Evolutionary conservation across 2,888 invertebrate genomes (phyloP).

Genomic region (Phoronis australis): DNA sequence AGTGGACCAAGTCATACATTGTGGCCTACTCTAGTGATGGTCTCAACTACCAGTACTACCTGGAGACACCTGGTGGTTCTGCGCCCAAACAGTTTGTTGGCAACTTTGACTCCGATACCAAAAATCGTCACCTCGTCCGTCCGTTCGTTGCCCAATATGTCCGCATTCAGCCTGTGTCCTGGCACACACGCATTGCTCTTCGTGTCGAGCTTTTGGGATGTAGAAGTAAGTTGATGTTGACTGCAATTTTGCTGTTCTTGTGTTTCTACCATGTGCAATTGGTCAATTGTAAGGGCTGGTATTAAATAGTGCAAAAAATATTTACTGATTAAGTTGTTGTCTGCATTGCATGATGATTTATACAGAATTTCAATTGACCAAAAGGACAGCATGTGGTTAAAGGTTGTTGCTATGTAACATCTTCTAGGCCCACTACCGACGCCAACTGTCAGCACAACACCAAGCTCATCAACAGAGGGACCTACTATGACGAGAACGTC

Average conservation of each 20-base stretch:
- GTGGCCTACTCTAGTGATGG: neutral
- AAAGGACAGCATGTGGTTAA: too few species aligned
- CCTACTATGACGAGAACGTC: too few species aligned
- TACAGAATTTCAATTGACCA: too few species aligned
- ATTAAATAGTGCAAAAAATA: too few species aligned
- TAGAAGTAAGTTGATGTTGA: conserved; percentile 1
- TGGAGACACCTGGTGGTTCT: conserved; percentile 1
- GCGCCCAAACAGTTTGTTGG: conserved; percentile 12
- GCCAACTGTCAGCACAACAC: neutral
- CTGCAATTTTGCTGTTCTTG: too few species aligned
- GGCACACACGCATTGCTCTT: conserved; percentile 7
- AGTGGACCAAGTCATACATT: neutral
- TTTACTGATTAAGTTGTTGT: too few species aligned
- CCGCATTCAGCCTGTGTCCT: conserved; percentile 5
- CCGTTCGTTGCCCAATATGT: conserved; percentile 8
- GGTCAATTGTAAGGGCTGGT: too few species aligned
- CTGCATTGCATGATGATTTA: too few species aligned
- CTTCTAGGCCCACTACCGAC: too few species aligned
- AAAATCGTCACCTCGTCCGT: conserved; percentile 3
- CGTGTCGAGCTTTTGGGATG: conserved; percentile 7
- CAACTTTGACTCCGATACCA: conserved; percentile 13
- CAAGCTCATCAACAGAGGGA: too few species aligned
- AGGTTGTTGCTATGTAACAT: too few species aligned
- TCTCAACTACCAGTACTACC: conserved; percentile 1
- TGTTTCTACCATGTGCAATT: too few species aligned